A percentile compares a stretch with the other conserved stretches of the same genome.
These are phyloP conservation scores for Fratercula arctica DNA, from an alignment of 2,797 vertebrate species.

Conservation along the genomic window DNA sequence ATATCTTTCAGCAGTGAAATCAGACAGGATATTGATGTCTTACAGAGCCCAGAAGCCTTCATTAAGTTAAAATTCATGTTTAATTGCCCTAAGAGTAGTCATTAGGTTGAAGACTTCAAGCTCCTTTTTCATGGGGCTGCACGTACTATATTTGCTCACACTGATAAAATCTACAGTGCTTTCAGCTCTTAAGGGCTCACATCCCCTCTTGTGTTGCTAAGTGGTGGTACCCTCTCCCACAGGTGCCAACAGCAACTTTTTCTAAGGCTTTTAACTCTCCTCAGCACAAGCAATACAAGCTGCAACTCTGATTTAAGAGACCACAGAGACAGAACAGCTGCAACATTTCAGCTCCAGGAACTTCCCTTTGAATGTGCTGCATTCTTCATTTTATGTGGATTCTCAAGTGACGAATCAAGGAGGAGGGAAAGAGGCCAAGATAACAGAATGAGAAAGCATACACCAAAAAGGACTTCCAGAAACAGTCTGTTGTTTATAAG, in stretches of 20 bases:
- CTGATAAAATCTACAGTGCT: background rate
- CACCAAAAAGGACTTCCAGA: conserved; percentile 9
- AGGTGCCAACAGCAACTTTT: background rate
- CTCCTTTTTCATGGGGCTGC: background rate
- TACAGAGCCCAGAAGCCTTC: background rate
- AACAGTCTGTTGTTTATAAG: background rate
- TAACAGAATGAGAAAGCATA: background rate
- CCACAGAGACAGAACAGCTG: background rate
- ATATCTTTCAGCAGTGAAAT: background rate
- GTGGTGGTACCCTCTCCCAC: background rate
- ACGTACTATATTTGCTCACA: background rate
- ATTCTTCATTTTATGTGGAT: conserved; percentile 31
- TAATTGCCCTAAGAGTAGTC: background rate
- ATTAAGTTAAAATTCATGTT: background rate
- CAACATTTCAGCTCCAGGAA: conserved; percentile 8
- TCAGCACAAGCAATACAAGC: background rate
- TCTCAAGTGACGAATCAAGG: conserved; percentile 48
- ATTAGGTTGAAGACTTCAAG: background rate
- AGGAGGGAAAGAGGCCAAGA: background rate
- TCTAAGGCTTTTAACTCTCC: background rate
- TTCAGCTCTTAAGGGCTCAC: background rate
- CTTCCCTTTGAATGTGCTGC: background rate
- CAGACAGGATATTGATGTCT: background rate
- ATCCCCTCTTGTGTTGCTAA: background rate
- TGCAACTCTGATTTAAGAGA: background rate